A percentile compares a stretch with the other conserved stretches of the same genome.
These are phyloP conservation scores for Rhagonycha fulva DNA, from an alignment of 2,888 invertebrate genomes.

Conservation along the genomic window DNA sequence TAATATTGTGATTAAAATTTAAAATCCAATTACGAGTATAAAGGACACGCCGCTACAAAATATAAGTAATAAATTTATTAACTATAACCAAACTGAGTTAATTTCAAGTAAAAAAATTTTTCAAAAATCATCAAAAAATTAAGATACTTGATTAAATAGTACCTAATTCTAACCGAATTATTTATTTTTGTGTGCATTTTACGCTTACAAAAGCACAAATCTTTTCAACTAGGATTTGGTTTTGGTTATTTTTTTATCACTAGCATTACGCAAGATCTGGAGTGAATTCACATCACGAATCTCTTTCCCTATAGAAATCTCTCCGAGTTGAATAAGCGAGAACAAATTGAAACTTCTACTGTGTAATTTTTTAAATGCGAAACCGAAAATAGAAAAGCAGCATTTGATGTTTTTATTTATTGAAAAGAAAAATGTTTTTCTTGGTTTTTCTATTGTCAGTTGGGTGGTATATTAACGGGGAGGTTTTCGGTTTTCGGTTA, in stretches of 20 bases:
- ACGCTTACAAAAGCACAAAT: background rate
- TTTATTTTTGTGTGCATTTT: background rate
- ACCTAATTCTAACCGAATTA: background rate
- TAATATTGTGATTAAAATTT: slow-evolving; percentile 18
- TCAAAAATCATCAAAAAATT: background rate
- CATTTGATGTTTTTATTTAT: background rate
- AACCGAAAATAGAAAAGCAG: background rate
- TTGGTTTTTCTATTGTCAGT: background rate
- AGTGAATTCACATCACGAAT: slow-evolving; percentile 6
- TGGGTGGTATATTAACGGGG: background rate
- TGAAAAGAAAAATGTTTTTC: background rate
- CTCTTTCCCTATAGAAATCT: slow-evolving; percentile 2
- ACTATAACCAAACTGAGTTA: background rate
- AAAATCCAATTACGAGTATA: slow-evolving; percentile 9
- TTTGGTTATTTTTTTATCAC: background rate
- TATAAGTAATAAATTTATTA: background rate
- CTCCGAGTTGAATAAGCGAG: background rate
- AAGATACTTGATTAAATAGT: background rate
- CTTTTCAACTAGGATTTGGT: background rate
- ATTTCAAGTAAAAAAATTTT: too few species aligned
- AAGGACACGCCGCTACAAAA: slow-evolving; percentile 3
- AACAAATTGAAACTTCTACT: slow-evolving; percentile 6
- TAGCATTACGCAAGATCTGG: background rate
- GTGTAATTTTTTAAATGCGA: background rate
- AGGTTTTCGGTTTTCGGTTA: background rate